phyloP scores from a whole-genome alignment of 2,113 vertebrate species.

The Clarias macrocephalus region DNA sequence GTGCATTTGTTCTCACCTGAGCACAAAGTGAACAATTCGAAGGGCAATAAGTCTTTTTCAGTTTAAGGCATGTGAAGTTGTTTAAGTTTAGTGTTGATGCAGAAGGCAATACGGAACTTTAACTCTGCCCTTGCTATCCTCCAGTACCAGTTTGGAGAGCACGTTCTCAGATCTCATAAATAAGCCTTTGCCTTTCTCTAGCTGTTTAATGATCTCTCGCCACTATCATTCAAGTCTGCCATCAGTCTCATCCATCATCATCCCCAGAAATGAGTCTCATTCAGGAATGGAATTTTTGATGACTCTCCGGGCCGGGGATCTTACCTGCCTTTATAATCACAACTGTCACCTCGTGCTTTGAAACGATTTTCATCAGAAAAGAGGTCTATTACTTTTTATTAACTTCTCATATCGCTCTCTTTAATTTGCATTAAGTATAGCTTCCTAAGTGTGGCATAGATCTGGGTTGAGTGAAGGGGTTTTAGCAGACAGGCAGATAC shows the following conservation, averaged over 20 bases:
- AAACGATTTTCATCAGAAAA: constrained; percentile 46
- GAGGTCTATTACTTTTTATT: constrained; percentile 67
- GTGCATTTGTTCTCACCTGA: background rate
- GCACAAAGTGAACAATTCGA: background rate
- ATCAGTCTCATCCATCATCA: constrained; percentile 61
- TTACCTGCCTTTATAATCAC: constrained; percentile 61
- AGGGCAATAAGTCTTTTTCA: background rate
- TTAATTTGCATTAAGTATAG: constrained; percentile 61
- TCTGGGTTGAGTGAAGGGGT: constrained; percentile 57
- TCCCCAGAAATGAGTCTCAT: constrained; percentile 69
- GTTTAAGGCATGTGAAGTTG: background rate
- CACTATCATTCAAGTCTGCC: constrained; percentile 54
- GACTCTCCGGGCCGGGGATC: constrained; percentile 68
- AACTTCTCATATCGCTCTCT: constrained; percentile 60
- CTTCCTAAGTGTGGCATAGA: constrained; percentile 56
- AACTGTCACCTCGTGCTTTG: constrained; percentile 16
- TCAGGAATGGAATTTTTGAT: constrained; percentile 76
- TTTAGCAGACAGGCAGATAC: background rate
- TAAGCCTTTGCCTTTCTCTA: constrained; percentile 54
- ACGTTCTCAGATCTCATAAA: background rate
- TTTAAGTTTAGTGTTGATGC: background rate
- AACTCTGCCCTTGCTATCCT: background rate
- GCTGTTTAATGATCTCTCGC: constrained; percentile 67
- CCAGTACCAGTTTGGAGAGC: constrained; percentile 10
- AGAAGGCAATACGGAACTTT: no score